A percentile compares a stretch with the other conserved stretches of the same genome.
These are phyloP conservation scores for Chrysemys picta DNA, from an alignment of 2,113 vertebrate genomes.

Conservation along the genomic window DNA sequence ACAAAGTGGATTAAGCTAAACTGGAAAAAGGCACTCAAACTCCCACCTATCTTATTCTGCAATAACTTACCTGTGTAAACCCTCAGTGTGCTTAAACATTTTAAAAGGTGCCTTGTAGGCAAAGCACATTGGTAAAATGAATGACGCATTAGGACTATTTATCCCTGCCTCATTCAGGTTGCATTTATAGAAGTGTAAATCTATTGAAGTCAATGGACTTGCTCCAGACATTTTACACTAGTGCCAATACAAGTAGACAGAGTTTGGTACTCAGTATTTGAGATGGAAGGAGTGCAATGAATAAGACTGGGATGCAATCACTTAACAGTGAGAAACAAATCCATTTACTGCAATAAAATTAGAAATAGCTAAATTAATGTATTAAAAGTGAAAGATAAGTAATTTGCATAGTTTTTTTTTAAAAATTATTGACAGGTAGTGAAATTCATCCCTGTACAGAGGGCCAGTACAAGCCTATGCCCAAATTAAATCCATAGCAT, in stretches of 20 bases:
- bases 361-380: not conserved
- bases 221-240: not conserved
- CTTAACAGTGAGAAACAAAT: not conserved
- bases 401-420: not conserved
- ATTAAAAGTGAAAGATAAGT: not conserved
- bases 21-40: not conserved
- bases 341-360: rapidly evolving
- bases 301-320: not conserved
- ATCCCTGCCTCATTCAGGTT: not conserved
- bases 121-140: not conserved
- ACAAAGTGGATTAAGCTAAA: too few species aligned
- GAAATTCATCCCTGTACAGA: not conserved
- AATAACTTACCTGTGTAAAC: not conserved
- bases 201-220: not conserved
- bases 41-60: not conserved
- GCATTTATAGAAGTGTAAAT: not conserved
- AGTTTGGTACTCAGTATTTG: not conserved
- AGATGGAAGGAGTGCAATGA: not conserved
- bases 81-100: not conserved
- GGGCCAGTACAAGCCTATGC: not conserved
- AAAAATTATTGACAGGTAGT: not conserved
- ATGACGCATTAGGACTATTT: not conserved
- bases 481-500: not conserved
- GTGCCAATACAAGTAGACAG: not conserved
- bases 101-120: too few species aligned